Percentiles rank a stretch among this genome's conserved stretches.
Conservation (phyloP, 2,888 invertebrate species). For the Hoplodrina blanda region DNA sequence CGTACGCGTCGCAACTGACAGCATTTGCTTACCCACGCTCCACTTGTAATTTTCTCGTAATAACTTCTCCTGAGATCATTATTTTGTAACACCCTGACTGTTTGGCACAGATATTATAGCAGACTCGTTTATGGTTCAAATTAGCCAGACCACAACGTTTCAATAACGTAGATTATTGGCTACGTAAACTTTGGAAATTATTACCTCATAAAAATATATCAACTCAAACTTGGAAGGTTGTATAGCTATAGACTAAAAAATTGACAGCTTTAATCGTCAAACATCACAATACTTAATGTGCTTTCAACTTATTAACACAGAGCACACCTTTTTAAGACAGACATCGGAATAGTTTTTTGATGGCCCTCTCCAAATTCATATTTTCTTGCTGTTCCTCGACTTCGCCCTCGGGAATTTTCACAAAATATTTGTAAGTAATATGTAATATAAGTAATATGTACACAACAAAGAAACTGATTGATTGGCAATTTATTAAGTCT, state of each 20-base stretch:
- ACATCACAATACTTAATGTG: too few relatives aligned
- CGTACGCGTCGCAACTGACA: conserved; percentile 59
- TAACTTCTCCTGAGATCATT: conserved; percentile 61
- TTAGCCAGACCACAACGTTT: conserved; percentile 11
- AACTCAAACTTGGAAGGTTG: conserved; percentile 1
- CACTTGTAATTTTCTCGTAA: conserved; percentile 70
- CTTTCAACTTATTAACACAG: too few relatives aligned
- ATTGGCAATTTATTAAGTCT: conserved; percentile 24
- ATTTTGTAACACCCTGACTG: conserved; percentile 65
- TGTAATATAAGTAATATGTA: too few relatives aligned
- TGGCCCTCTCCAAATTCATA: too few relatives aligned
- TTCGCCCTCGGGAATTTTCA: too few relatives aligned
- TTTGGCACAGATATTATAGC: conserved; percentile 21
- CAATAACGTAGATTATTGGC: background rate
- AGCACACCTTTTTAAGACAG: too few relatives aligned
- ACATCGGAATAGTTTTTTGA: too few relatives aligned
- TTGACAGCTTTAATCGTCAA: too few relatives aligned
- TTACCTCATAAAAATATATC: background rate
- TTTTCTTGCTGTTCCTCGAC: too few relatives aligned
- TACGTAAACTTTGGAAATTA: background rate
- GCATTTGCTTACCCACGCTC: conserved; percentile 73
- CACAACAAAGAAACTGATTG: too few relatives aligned
- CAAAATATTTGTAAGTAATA: too few relatives aligned
- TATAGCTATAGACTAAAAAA: too few relatives aligned
- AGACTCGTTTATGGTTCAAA: conserved; percentile 11